Conservation (phyloP, 1,140 invertebrate genomes). For the Ostrea denselamellosa region DNA sequence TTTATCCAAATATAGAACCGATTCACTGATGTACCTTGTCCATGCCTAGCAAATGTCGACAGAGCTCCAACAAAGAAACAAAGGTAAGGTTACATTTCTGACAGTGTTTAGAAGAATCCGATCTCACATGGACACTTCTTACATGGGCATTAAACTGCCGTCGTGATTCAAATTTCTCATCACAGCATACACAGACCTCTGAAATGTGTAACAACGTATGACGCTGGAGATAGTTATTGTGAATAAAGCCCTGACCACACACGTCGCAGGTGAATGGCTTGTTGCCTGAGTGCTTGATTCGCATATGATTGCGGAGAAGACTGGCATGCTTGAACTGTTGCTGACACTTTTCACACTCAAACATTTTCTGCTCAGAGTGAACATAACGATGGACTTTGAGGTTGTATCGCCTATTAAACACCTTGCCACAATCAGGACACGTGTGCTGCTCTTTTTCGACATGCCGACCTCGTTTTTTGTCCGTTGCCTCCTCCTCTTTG, state of each 20-base stretch:
- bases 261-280: neutral
- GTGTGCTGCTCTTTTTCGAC: neutral
- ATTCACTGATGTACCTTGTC: neutral
- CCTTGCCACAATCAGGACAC: neutral
- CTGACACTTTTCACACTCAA: neutral
- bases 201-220: neutral
- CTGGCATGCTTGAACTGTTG: conserved; percentile 17
- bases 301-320: conserved; percentile 4
- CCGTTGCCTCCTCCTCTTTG: neutral
- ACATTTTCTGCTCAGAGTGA: neutral
- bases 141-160: neutral
- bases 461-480: neutral
- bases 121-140: neutral
- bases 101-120: neutral
- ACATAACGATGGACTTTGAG: neutral
- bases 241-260: conserved; percentile 15
- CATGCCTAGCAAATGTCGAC: neutral
- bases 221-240: conserved; percentile 1
- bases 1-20: too few relatives aligned
- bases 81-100: neutral
- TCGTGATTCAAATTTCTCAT: neutral
- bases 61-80: neutral
- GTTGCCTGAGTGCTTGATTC: neutral
- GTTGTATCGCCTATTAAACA: conserved; percentile 11
- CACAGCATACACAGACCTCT: neutral